phyloP scores from a whole-genome alignment of 35 echinoderm and acorn worm genomes.

The Chiridota heheva region DNA sequence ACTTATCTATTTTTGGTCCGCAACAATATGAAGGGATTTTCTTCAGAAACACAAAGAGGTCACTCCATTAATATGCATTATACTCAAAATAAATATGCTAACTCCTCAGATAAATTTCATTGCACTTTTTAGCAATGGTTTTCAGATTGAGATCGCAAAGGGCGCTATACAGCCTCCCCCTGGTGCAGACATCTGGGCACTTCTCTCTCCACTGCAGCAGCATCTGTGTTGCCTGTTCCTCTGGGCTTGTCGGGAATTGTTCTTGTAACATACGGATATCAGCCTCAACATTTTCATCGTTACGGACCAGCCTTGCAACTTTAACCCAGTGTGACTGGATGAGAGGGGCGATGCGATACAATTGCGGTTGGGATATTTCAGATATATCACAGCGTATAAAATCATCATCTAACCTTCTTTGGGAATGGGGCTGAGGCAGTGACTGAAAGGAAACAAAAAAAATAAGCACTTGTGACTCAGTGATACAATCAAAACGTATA shows the following conservation, averaged over 20 bases:
- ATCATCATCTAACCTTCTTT: conserved; percentile 50
- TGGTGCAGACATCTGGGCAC: conserved; percentile 82
- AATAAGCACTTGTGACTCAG: too few species aligned
- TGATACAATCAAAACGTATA: too few species aligned
- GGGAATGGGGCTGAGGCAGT: conserved; percentile 6
- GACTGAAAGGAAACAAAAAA: background rate
- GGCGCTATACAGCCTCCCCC: conserved; percentile 71
- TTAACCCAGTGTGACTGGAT: conserved; percentile 93
- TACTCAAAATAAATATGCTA: too few species aligned
- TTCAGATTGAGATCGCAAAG: conserved; percentile 85
- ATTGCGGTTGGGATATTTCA: conserved; percentile 67
- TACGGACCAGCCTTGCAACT: conserved; percentile 67
- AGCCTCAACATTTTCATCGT: conserved; percentile 81
- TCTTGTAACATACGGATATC: conserved; percentile 76
- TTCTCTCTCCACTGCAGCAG: conserved; percentile 90
- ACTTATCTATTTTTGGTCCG: too few species aligned
- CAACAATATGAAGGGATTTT: too few species aligned
- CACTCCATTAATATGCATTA: too few species aligned
- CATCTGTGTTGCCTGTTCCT: conserved; percentile 96
- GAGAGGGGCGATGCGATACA: conserved; percentile 86
- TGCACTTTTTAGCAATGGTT: conserved; percentile 82
- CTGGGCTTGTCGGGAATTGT: conserved; percentile 47
- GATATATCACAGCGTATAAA: conserved; percentile 39
- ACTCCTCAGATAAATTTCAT: conserved; percentile 71
- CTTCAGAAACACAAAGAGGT: too few species aligned